Base-by-base conservation (phyloP, 30 jellyfish, hydroid and myxozoan species). In the Aurelia coerulea region DNA sequence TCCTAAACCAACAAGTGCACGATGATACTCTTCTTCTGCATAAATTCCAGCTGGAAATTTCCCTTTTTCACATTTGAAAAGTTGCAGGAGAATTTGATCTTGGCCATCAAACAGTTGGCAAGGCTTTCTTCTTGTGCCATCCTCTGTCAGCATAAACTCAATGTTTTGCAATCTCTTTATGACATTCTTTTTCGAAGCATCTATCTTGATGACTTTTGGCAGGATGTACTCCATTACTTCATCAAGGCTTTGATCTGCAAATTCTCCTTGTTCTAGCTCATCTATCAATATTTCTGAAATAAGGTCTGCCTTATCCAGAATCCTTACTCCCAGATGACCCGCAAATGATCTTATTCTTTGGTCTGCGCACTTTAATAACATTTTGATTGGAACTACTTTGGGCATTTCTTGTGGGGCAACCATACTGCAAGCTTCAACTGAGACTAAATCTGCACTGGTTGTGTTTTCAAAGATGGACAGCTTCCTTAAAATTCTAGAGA, bases 41-140 rank as follows among this genome's bases (percentile, higher is more conserved):
- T 79, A 88, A 12, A 16, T 80, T 1, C 60, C 42, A 41, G 65
- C 81, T 41, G 97, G 96, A 80, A 91, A 91, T 53, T 74, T 58
- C 8, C 82, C 82, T 1, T 39, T 17, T 58, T 84, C 93, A 10
- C 78, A 81, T 19, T 2, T 23, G 46, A 91, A 79, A 46, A 91
- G 81, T 4, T 52, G 33, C 12, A 10, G 49, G 52, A 85, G 63
- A 14, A 37, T 17, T 49, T 51, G 63, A 15, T 58, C 39, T 62
- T 35, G 13, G 15, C 65, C 76, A 50, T 85, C 93, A 71, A 76
- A 85, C 82, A 91, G 32, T 35, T 76, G 74, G 49, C 42, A 17
- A 19, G 92, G 90, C 69, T 3, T 62, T 41, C 58, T 6, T 15
- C 64, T 35, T 16, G 35, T 19, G 1, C 90, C 92, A 50, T 73